phyloP scores from a whole-genome alignment of 1,140 invertebrate species.

The Chlorops oryzae region DNA sequence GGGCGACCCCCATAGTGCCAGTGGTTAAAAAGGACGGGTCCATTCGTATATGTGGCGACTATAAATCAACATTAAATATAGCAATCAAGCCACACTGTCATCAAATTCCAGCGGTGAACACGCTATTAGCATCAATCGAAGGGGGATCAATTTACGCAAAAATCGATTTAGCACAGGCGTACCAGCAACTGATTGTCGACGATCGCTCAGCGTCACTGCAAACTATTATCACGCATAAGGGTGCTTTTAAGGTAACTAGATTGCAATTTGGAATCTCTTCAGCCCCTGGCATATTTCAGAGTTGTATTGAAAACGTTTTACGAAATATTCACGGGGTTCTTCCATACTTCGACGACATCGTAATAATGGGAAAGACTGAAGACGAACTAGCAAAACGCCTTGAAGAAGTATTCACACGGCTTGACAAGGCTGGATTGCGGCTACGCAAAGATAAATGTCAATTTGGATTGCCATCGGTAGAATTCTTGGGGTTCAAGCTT shows the following conservation, averaged over 20 bases:
- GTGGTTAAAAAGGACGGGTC: too few species aligned
- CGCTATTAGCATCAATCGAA: constrained; percentile 27
- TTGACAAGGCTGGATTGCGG: constrained; percentile 1
- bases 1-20: too few species aligned
- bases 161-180: constrained; percentile 35
- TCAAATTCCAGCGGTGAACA: constrained; percentile 50
- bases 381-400: neutral
- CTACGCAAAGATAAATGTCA: constrained; percentile 3
- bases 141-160: constrained; percentile 31
- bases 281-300: constrained; percentile 49
- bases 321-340: constrained; percentile 28
- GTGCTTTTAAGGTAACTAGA: constrained; percentile 49
- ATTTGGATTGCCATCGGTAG: neutral
- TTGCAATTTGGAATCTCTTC: constrained; percentile 50
- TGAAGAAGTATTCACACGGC: neutral
- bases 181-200: constrained; percentile 36
- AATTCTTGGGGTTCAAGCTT: constrained; percentile 28
- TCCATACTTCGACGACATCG: constrained; percentile 40
- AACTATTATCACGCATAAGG: constrained; percentile 42
- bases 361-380: constrained; percentile 18
- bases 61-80: too few species aligned
- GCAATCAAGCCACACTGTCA: constrained; percentile 34
- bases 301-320: constrained; percentile 28
- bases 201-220: too few species aligned
- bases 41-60: too few species aligned